A percentile compares a stretch with the other conserved stretches of the same genome.
These are phyloP conservation scores for Tetragonula carbonaria DNA, from an alignment of 2,888 invertebrate species.

Conservation along the genomic window DNA sequence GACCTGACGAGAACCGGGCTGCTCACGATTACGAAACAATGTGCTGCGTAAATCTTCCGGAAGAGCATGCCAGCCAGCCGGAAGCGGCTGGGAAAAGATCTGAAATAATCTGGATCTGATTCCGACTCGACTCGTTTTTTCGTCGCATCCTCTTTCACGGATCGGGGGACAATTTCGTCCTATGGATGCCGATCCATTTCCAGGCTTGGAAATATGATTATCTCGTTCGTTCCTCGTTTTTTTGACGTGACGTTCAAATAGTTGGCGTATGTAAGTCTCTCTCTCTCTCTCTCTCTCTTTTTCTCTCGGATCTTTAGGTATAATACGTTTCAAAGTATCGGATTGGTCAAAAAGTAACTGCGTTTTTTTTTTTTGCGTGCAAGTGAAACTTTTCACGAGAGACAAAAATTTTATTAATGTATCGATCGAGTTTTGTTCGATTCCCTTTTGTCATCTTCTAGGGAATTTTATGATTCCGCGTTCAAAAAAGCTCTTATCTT, in stretches of 20 bases:
- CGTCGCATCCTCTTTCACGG: conserved; percentile 28
- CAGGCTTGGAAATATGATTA: background rate
- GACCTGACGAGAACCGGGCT: conserved; percentile 65
- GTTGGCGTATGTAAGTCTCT: background rate
- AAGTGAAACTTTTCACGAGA: too few relatives aligned
- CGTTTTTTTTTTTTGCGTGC: too few relatives aligned
- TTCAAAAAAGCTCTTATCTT: too few relatives aligned
- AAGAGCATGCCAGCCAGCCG: conserved; percentile 57
- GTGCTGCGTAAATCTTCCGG: conserved; percentile 64
- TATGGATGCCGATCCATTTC: conserved; percentile 7
- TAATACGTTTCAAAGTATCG: background rate
- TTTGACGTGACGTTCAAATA: background rate
- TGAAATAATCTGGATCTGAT: conserved; percentile 54
- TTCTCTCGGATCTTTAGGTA: background rate
- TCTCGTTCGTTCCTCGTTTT: background rate
- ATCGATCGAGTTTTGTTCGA: too few relatives aligned
- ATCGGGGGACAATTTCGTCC: conserved; percentile 21
- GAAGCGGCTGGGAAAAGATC: conserved; percentile 58
- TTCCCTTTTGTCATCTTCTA: too few relatives aligned
- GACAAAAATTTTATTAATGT: too few relatives aligned
- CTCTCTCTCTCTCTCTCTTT: background rate
- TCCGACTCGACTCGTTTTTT: background rate
- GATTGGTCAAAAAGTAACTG: too few relatives aligned
- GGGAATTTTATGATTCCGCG: too few relatives aligned
- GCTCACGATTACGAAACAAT: conserved; percentile 64